Evolutionary conservation across 2,888 invertebrate genomes (phyloP), one percentile per base, ranked within the genome.

Genomic region (Itoplectis maculator): DNA sequence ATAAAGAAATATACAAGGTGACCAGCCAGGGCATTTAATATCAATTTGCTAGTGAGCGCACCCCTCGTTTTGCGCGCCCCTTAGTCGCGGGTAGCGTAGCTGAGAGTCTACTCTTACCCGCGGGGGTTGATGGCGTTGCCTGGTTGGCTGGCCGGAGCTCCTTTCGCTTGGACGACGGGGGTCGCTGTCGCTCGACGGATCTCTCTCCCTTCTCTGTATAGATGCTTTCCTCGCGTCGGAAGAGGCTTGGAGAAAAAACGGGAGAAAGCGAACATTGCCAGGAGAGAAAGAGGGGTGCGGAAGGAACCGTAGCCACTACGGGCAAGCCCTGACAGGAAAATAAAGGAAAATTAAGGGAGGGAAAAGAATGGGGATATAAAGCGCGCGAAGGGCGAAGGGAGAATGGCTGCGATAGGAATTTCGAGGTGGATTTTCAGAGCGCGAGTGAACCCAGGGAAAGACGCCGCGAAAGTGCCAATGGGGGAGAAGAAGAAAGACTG

Each of bases 1-100:
- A 91, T 91, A 91, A 91, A 91, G 91, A 90, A 89, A 91, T 91
- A 91, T 90, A 90, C 90, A 90, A 90, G 91, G 90, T 90, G 91
- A 90, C 89, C 90, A 89, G 87, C 88, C 88, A 88, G 84, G 88
- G 89, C 90, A 90, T 91, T 92, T 90, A 90, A 91, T 91, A 91
- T 91, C 92, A 92, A 92, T 92, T 92, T 92, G 91, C 90, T 87
- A 75, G 81, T 79, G 29, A 40, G 23, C 63, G 80, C 86, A 79
- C 81, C 85, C 83, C 86, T 87, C 88, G 84, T 88, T 84, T 84
- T 84, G 79, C 73, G 83, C 54, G 54, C 45, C 77, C 73, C 69
- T 63, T 69, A 74, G 69, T 79, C 79, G 73, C n/a, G n/a, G n/a
- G n/a, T n/a, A n/a, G 68, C 73, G 51, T 75, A 73, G 73, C 59